Conservation (phyloP, 37 sponge, comb jelly and placozoan species). For the Halisarca cf. caerulea region DNA sequence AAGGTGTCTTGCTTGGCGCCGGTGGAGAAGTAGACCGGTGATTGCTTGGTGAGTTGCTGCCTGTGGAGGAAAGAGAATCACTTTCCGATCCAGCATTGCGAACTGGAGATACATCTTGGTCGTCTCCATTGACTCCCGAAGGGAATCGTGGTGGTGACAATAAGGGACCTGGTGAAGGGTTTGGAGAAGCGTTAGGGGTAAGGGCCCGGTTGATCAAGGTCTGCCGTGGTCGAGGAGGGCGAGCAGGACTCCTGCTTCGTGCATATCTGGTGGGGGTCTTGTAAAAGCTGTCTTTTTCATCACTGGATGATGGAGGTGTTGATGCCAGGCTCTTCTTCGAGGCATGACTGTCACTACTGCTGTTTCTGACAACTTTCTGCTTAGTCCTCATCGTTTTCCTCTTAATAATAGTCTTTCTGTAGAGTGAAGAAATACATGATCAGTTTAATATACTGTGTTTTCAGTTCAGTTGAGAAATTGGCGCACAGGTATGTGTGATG, state of each 20-base stretch:
- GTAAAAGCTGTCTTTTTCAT: conserved; percentile 8
- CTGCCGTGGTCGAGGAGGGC: conserved; percentile 4
- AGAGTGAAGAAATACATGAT: not conserved
- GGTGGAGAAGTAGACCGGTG: not conserved
- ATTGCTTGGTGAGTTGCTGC: not conserved
- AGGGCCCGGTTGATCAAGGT: not conserved
- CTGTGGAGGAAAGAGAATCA: too few species aligned
- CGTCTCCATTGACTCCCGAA: not conserved
- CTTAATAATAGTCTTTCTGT: conserved; percentile 17
- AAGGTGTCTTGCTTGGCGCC: not conserved
- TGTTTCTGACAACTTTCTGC: not conserved
- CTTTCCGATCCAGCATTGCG: too few species aligned
- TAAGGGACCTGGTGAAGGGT: too few species aligned
- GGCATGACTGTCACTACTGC: not conserved
- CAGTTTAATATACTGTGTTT: too few species aligned
- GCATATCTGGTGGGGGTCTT: not conserved
- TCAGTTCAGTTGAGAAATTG: too few species aligned
- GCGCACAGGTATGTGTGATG: too few species aligned
- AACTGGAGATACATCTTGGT: not conserved
- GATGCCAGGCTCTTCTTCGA: not conserved
- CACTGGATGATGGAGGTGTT: not conserved
- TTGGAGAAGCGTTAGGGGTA: not conserved
- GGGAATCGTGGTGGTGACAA: too few species aligned
- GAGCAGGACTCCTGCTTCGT: conserved; percentile 21
- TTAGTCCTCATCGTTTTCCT: not conserved